These are phyloP conservation scores for Chionodraco myersi DNA, from an alignment of 2,113 vertebrate genomes.

Conservation along the genomic window DNA sequence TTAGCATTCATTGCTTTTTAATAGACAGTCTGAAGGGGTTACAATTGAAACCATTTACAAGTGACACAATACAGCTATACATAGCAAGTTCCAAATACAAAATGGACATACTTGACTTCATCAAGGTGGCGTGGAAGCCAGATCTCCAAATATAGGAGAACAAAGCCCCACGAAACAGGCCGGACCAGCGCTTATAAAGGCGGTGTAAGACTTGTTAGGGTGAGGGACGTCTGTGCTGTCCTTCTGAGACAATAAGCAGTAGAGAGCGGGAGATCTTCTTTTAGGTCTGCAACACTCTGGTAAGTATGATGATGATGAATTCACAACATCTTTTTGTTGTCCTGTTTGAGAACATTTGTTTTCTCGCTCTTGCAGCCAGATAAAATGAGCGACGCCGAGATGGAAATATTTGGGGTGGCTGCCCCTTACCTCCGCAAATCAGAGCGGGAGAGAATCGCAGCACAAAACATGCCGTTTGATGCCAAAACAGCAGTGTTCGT, in stretches of 20 bases:
- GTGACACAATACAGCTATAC: slow-evolving; percentile 70
- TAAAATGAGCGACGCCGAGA: slow-evolving; percentile 70
- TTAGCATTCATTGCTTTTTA: slow-evolving; percentile 75
- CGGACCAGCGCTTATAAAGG: slow-evolving; percentile 59
- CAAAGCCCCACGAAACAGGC: slow-evolving; percentile 6
- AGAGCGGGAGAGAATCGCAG: slow-evolving; percentile 84
- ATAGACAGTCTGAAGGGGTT: slow-evolving; percentile 50
- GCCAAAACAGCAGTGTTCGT: slow-evolving; percentile 87
- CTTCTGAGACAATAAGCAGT: not conserved
- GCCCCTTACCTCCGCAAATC: slow-evolving; percentile 85
- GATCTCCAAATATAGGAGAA: slow-evolving; percentile 67
- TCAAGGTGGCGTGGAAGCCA: slow-evolving; percentile 33
- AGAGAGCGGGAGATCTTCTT: not conserved
- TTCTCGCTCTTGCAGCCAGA: not conserved
- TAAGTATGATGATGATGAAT: not conserved
- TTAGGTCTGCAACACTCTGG: not conserved
- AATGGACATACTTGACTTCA: slow-evolving; percentile 56
- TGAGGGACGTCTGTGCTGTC: slow-evolving; percentile 25
- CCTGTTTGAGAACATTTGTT: not conserved
- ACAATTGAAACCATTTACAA: slow-evolving; percentile 67
- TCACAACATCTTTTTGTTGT: not conserved
- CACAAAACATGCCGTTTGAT: slow-evolving; percentile 86
- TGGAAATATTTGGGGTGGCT: slow-evolving; percentile 84
- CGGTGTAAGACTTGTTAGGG: slow-evolving; percentile 42
- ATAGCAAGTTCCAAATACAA: slow-evolving; percentile 66